Evolutionary conservation across 2,888 invertebrate genomes (phyloP).

Genomic region (Plagodis pulveraria): DNA sequence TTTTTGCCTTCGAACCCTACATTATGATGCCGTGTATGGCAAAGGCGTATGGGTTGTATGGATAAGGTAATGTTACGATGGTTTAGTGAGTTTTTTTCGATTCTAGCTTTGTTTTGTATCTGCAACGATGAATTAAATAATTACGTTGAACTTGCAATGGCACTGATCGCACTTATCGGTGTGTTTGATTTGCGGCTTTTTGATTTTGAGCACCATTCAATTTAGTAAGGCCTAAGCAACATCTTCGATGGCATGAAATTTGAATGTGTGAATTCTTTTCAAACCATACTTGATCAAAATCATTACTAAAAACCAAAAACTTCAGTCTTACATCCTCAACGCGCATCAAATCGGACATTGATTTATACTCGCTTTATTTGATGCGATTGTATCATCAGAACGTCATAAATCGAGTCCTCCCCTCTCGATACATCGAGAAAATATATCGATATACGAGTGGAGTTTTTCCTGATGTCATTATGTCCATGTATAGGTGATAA

Average conservation of each 20-base stretch:
- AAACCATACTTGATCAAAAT: too few relatives aligned
- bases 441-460: constrained; percentile 33
- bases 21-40: constrained; percentile 19
- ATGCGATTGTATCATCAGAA: constrained; percentile 84
- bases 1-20: constrained; percentile 48
- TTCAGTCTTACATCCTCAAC: constrained; percentile 17
- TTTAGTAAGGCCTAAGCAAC: too few relatives aligned
- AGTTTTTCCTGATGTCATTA: constrained; percentile 78
- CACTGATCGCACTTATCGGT: too few relatives aligned
- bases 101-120: neutral
- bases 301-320: too few relatives aligned
- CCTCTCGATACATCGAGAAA: constrained; percentile 27
- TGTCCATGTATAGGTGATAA: constrained; percentile 74
- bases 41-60: constrained; percentile 2
- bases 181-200: too few relatives aligned
- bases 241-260: too few relatives aligned
- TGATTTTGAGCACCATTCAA: too few relatives aligned
- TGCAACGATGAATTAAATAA: too few relatives aligned
- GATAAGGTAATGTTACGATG: constrained; percentile 4
- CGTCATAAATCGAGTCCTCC: constrained; percentile 75
- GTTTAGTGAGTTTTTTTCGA: neutral
- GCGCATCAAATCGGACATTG: constrained; percentile 71
- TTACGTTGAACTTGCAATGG: too few relatives aligned
- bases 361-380: constrained; percentile 82
- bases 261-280: too few relatives aligned